Percentiles rank a stretch among this genome's conserved stretches.
Evolutionary conservation across 2,888 invertebrate genomes (phyloP).

Genomic region (Diadromus collaris): DNA sequence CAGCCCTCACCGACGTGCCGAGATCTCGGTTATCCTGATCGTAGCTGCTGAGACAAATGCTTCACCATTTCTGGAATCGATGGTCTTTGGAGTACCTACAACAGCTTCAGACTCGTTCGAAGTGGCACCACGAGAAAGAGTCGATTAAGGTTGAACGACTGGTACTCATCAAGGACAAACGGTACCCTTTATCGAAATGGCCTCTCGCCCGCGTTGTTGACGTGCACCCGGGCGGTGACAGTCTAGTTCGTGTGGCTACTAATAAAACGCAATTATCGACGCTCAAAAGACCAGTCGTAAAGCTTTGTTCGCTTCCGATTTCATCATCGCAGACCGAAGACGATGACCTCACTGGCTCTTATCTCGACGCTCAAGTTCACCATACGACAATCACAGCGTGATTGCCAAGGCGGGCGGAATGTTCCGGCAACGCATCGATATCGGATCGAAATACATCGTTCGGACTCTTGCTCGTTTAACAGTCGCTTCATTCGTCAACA

Average conservation of each 20-base stretch:
- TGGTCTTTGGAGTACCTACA: conserved; percentile 62
- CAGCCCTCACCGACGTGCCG: conserved; percentile 37
- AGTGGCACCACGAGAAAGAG: conserved; percentile 41
- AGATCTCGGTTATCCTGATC: conserved; percentile 55
- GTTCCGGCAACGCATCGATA: conserved; percentile 12
- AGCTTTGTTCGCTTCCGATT: conserved; percentile 3
- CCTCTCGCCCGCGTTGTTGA: conserved; percentile 15
- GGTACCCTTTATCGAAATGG: conserved; percentile 40
- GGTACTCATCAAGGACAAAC: conserved; percentile 29
- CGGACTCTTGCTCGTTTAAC: no score
- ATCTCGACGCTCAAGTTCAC: conserved; percentile 15
- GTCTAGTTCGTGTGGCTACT: conserved; percentile 11
- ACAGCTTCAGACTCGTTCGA: conserved; percentile 60
- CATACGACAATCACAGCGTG: no score
- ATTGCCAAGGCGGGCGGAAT: conserved; percentile 32
- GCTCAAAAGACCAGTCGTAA: conserved; percentile 18
- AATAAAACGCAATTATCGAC: conserved; percentile 1
- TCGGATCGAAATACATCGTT: no score
- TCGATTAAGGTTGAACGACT: conserved; percentile 4
- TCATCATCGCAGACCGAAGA: no score
- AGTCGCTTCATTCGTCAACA: no score
- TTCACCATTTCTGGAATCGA: conserved; percentile 61
- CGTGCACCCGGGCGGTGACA: conserved; percentile 22
- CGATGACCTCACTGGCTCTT: not conserved
- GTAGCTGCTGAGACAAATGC: conserved; percentile 54